Percentiles rank a stretch among this genome's conserved stretches.
Conservation (phyloP, 2,888 invertebrate species). For the Brassicogethes aeneus region DNA sequence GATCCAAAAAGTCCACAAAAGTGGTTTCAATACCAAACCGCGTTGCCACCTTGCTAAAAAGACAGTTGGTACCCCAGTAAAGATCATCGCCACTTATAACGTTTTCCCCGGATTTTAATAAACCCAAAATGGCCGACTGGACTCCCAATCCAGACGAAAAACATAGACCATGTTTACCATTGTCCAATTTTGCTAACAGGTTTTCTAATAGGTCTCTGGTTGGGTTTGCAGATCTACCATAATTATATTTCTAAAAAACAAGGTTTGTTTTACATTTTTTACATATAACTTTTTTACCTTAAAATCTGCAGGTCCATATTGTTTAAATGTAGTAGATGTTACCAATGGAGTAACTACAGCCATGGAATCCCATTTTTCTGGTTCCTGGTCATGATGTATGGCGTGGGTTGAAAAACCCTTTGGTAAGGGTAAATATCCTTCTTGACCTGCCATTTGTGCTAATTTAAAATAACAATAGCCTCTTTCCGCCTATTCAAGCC, state of each 20-base stretch:
- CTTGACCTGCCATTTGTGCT: constrained; percentile 4
- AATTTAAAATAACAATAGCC: too few relatives aligned
- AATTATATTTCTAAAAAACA: constrained; percentile 88
- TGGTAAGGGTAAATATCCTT: constrained; percentile 48
- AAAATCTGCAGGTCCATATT: constrained; percentile 74
- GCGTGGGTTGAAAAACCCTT: constrained; percentile 81
- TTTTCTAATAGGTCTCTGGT: constrained; percentile 80
- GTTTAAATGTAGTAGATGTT: constrained; percentile 87
- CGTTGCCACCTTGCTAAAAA: constrained; percentile 45
- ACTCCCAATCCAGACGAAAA: constrained; percentile 92
- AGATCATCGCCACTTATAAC: constrained; percentile 85
- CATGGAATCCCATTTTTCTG: constrained; percentile 78
- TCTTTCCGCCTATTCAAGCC: too few relatives aligned
- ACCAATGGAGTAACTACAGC: constrained; percentile 87
- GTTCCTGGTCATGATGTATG: constrained; percentile 87
- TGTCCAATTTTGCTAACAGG: constrained; percentile 84
- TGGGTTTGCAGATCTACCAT: constrained; percentile 91
- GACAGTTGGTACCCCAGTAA: constrained; percentile 87
- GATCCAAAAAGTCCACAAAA: constrained; percentile 69
- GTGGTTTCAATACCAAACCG: constrained; percentile 65
- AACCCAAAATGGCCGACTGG: constrained; percentile 62
- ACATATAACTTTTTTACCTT: too few relatives aligned
- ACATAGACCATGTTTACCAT: constrained; percentile 71
- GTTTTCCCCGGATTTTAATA: constrained; percentile 82
- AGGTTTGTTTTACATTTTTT: too few relatives aligned